Evolutionary conservation across 2,888 invertebrate genomes (phyloP).

Genomic region (Exocentrus adspersus): DNA sequence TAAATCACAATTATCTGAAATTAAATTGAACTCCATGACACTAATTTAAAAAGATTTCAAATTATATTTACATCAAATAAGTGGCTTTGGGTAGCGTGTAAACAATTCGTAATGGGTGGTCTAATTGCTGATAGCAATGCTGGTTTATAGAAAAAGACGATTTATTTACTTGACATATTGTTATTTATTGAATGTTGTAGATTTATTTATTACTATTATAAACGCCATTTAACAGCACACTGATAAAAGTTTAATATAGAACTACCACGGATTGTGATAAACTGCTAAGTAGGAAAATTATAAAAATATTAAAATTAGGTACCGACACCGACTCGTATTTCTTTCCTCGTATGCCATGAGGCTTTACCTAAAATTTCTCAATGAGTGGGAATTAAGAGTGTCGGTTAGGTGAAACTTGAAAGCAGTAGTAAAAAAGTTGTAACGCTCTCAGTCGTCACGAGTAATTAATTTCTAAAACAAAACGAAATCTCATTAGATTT

Average conservation of each 20-base stretch:
- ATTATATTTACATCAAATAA: conserved; percentile 54
- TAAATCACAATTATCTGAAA: conserved; percentile 54
- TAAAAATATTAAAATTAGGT: too few relatives aligned
- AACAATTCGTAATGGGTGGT: conserved; percentile 50
- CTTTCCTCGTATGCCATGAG: too few relatives aligned
- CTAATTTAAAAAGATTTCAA: conserved; percentile 53
- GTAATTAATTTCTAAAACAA: conserved; percentile 23
- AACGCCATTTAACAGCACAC: not conserved
- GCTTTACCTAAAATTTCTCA: too few relatives aligned
- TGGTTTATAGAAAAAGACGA: conserved; percentile 34
- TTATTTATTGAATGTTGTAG: conserved; percentile 31
- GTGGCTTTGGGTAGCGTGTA: conserved; percentile 47
- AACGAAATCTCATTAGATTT: conserved; percentile 23
- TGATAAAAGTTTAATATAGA: too few relatives aligned
- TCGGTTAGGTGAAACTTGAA: too few relatives aligned
- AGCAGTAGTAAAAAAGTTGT: conserved; percentile 1
- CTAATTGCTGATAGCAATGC: conserved; percentile 47
- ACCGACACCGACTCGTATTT: too few relatives aligned
- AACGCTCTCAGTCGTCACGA: conserved; percentile 6
- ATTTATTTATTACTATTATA: conserved; percentile 17
- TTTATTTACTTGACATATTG: conserved; percentile 36
- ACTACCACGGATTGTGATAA: too few relatives aligned
- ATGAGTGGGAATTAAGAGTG: too few relatives aligned
- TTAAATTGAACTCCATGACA: conserved; percentile 54
- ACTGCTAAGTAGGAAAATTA: too few relatives aligned